Conservation (phyloP, 2,113 vertebrate species). For the Sebastes fasciatus region DNA sequence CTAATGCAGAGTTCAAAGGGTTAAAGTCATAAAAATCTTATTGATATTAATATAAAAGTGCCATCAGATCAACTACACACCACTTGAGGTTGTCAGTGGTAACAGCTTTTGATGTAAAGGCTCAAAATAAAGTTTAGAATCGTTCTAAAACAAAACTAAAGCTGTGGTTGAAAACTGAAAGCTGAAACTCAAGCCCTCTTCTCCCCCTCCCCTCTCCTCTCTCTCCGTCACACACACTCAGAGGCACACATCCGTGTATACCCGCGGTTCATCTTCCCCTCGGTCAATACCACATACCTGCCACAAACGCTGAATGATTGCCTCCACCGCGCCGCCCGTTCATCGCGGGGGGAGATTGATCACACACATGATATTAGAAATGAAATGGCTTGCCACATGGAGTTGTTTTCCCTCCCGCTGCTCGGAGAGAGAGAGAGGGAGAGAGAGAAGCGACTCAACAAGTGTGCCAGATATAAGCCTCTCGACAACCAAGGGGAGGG, state of each 20-base stretch:
- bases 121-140: neutral
- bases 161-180: slow-evolving; percentile 10
- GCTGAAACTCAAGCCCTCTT: neutral
- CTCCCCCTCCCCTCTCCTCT: neutral
- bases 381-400: slow-evolving; percentile 72
- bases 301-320: slow-evolving; percentile 72
- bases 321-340: slow-evolving; percentile 36
- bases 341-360: slow-evolving; percentile 70
- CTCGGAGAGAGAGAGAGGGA: slow-evolving; percentile 8
- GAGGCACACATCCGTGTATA: slow-evolving; percentile 3
- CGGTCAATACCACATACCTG: slow-evolving; percentile 73
- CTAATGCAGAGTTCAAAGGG: no score
- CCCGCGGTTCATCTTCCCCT: slow-evolving; percentile 55
- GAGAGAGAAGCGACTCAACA: slow-evolving; percentile 33
- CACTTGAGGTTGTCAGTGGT: neutral
- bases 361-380: slow-evolving; percentile 72
- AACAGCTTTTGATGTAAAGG: neutral
- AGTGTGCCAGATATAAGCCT: slow-evolving; percentile 47
- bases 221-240: neutral
- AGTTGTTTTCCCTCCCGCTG: slow-evolving; percentile 65
- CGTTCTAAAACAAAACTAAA: neutral
- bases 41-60: neutral
- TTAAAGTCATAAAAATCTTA: neutral
- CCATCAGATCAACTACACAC: neutral
- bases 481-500: slow-evolving; percentile 11